Base-by-base conservation (phyloP, 2,888 invertebrate species). In the Apotomis betuletana region DNA sequence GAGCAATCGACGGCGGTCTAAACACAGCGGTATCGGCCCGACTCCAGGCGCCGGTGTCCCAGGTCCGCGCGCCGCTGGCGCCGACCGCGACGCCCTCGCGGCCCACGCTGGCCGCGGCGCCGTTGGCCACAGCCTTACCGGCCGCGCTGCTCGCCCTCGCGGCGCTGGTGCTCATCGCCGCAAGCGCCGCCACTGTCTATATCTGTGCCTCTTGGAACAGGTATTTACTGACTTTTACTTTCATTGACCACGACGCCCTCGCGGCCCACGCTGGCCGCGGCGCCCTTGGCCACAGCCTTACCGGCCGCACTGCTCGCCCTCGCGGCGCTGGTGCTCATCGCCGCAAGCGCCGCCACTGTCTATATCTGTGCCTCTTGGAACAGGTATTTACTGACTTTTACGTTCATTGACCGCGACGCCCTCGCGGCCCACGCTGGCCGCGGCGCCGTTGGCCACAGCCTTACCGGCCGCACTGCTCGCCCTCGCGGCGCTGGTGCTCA, bases 321-420 rank as follows among this genome's bases (percentile, higher is more conserved):
- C 0, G 98, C 98, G 6, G 97, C 97, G 6, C 96, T 99, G 75
- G 96, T 97, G 12, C 94, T 98, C 0, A 98, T 98, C 1, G 95
- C 98, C 8, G 97, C 97, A 6, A 94, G 97, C 9, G 96, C 97
- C 65, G 98, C 98, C 5, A 98, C 98, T 62, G 95, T 98, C 67
- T 98, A 98, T 84, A 97, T 98, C 74, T 98, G 98, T 87, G 96
- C 98, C 67, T 98, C 98, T 1, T 98, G 98, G 97, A 97, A 97
- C 70, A 97, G 97, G 97, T 97, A 46, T 46, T 41, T n/a, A n/a
- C n/a, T n/a, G n/a, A n/a, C n/a, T n/a, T n/a, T n/a, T n/a, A n/a
- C n/a, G n/a, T n/a, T n/a, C n/a, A n/a, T n/a, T n/a, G 0, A 74
- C 87, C 0, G 41, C 80, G 0, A 81, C 79, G 58, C 78, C 76